Evolutionary conservation across 2,113 vertebrate genomes (phyloP), one percentile per base, ranked within the genome.

Genomic region (Pristiophorus japonicus): DNA sequence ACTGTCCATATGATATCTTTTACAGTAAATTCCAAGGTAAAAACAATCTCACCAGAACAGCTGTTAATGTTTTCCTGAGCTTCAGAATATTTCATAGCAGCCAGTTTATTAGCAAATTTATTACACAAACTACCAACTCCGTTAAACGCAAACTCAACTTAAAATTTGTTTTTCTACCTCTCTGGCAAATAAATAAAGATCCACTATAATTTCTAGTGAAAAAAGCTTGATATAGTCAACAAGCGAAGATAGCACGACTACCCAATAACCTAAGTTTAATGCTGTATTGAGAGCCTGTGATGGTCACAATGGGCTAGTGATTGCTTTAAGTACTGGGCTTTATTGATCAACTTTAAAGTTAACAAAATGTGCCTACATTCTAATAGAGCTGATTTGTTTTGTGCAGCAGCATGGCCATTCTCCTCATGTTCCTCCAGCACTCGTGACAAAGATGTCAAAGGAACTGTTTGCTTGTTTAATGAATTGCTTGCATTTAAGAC

Each of bases 341-440:
- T 94, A 94, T 94, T 94, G 92, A 94, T 67, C 92, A 67, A 27
- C 38, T 45, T 94, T 67, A 70, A 45, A 70, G 42, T 73, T 70
- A 94, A 70, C 55, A 45, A 94, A 34, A 47, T 67, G 66, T 70
- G 92, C 93, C 66, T 18, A 51, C 70, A 70, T 59, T 22, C 59
- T 63, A 70, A 70, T 67, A 22, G 42, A 27, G 45, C 34, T 70
- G 42, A 94, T 94, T 94, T 51, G 24, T 34, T 70, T 70, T 70
- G 42, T 51, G 27, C 93, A 94, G 47, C 24, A 30, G 66, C 38
- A 45, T 45, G 20, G 2, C 63, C 14, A 42, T 34, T 47, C 45
- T 51, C 66, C 66, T 51, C 93, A 70, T 27, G 4, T 18, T 45
- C 20, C 22, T 11, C 66, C 51, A 51, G 51, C 51, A 51, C 51